Conservation (phyloP, 2,797 vertebrate genomes). For the Dendrocincla tyrannina region DNA sequence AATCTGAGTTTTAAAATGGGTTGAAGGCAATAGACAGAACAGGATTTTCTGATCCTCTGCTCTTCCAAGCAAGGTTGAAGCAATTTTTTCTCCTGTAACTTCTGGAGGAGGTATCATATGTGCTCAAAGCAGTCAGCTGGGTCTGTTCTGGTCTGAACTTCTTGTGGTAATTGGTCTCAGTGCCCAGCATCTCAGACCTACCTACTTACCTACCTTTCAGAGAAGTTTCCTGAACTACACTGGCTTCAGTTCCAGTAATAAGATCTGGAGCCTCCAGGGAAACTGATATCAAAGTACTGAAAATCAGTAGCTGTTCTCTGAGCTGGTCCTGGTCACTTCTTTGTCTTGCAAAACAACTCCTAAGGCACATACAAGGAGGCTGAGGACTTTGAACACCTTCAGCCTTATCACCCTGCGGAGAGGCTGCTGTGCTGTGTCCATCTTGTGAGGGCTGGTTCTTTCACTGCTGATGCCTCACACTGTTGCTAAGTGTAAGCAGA, state of each 20-base stretch:
- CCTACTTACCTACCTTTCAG: neutral
- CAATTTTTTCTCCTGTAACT: neutral
- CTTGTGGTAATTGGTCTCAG: neutral
- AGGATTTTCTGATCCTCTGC: neutral
- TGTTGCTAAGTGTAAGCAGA: neutral
- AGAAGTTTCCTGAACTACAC: neutral
- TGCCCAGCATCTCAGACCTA: neutral
- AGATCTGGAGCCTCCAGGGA: neutral
- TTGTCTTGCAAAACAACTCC: neutral
- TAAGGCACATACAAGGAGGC: neutral
- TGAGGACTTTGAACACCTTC: neutral
- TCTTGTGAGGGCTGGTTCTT: neutral
- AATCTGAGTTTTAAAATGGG: neutral
- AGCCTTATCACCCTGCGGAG: neutral
- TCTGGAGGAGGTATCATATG: neutral
- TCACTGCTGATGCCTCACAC: neutral
- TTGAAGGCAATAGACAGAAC: neutral
- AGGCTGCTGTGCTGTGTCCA: neutral
- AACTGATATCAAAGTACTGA: neutral
- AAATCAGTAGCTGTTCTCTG: neutral
- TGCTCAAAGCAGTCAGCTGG: neutral
- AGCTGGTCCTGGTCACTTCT: neutral
- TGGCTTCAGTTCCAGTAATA: neutral
- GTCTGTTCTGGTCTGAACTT: neutral
- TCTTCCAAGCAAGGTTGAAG: neutral